Conservation (phyloP, 2,888 invertebrate genomes). For the Leucophenga montana region DNA sequence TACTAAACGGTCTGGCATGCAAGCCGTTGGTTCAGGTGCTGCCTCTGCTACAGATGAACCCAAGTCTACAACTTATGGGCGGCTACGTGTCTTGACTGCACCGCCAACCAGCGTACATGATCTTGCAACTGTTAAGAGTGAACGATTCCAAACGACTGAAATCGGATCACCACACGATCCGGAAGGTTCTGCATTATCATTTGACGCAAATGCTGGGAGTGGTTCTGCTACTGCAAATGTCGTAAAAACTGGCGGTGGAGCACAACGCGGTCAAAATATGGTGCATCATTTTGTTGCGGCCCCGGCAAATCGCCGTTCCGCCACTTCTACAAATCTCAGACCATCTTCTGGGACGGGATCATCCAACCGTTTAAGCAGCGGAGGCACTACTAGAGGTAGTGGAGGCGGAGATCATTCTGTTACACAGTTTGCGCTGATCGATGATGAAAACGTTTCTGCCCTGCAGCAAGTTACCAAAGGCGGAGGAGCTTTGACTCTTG, state of each 20-base stretch:
- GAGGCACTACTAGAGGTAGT: conserved; percentile 68
- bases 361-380: conserved; percentile 43
- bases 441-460: conserved; percentile 93
- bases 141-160: conserved; percentile 49
- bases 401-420: conserved; percentile 84
- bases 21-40: conserved; percentile 22
- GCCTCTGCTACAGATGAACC: conserved; percentile 38
- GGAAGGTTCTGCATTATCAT: conserved; percentile 60
- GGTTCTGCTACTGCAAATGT: conserved; percentile 20
- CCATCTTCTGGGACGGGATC: conserved; percentile 58
- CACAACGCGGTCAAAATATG: conserved; percentile 43
- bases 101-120: conserved; percentile 77
- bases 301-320: conserved; percentile 64
- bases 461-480: conserved; percentile 91
- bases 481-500: conserved; percentile 90
- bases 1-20: conserved; percentile 19
- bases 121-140: conserved; percentile 40
- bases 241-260: conserved; percentile 28
- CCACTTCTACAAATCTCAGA: conserved; percentile 67
- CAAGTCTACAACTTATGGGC: conserved; percentile 77
- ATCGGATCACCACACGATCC: conserved; percentile 58
- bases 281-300: conserved; percentile 43
- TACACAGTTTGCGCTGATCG: conserved; percentile 92
- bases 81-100: conserved; percentile 81
- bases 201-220: conserved; percentile 48